phyloP scores from a whole-genome alignment of 2,797 vertebrate genomes.

The Amblyraja radiata region DNA sequence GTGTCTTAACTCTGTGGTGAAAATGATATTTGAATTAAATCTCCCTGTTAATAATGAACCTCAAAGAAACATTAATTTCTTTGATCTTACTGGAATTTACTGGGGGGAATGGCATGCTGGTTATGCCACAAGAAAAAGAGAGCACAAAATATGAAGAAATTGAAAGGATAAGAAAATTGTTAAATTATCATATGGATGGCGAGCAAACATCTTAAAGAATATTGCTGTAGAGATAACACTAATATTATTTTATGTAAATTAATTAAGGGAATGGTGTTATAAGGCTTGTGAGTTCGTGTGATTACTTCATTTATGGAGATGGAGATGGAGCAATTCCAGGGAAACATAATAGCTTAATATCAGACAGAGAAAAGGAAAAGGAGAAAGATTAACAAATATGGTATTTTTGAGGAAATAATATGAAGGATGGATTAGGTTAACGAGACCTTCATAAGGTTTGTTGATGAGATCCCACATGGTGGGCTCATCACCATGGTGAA shows the following conservation, averaged over 20 bases:
- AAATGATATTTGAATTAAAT: too few relatives aligned
- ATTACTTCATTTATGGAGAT: not conserved
- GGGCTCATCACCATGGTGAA: too few relatives aligned
- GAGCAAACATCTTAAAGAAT: too few relatives aligned
- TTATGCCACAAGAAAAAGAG: not conserved
- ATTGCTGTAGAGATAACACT: too few relatives aligned
- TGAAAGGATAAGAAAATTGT: not conserved
- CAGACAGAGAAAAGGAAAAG: not conserved
- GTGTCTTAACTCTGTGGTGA: too few relatives aligned
- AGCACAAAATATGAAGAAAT: not conserved
- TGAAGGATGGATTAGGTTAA: too few relatives aligned
- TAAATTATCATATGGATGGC: too few relatives aligned
- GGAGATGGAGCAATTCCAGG: not conserved
- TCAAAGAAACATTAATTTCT: not conserved
- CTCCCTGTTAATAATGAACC: not conserved
- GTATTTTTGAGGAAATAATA: too few relatives aligned
- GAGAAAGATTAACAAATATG: not conserved
- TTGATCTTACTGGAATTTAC: not conserved
- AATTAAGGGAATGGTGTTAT: too few relatives aligned
- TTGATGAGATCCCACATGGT: too few relatives aligned
- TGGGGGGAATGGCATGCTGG: not conserved
- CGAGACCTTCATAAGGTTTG: too few relatives aligned
- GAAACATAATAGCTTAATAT: not conserved
- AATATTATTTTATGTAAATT: too few relatives aligned
- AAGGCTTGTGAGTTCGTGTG: not conserved